phyloP scores from a whole-genome alignment of 2,113 vertebrate species.

The Strix aluco region DNA sequence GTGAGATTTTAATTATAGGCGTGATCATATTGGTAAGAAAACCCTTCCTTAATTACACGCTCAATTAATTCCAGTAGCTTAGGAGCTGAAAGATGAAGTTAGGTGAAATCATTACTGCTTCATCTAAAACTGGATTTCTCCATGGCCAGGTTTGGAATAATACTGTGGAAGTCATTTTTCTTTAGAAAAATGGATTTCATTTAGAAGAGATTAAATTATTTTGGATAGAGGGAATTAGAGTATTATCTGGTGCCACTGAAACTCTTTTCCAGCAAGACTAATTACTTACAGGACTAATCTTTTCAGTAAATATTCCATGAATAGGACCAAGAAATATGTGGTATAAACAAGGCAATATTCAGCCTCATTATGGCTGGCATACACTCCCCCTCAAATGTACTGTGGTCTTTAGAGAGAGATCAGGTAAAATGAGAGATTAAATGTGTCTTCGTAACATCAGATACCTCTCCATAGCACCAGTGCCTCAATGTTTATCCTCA shows the following conservation, averaged over 20 bases:
- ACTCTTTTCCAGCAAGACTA: conserved; percentile 5
- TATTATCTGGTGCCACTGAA: conserved; percentile 5
- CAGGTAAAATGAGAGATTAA: neutral
- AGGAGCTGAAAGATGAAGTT: conserved; percentile 22
- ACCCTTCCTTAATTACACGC: conserved; percentile 58
- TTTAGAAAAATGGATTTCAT: conserved; percentile 37
- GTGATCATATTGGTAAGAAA: conserved; percentile 55
- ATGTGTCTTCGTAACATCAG: neutral
- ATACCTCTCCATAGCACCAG: neutral
- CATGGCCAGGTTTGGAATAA: neutral
- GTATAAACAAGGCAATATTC: neutral
- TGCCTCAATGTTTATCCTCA: neutral
- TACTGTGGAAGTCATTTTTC: neutral
- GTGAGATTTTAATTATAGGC: conserved; percentile 64
- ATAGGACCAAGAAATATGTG: neutral
- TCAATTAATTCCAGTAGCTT: conserved; percentile 58
- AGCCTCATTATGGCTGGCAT: neutral
- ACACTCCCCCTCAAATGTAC: neutral
- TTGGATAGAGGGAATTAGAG: conserved; percentile 2
- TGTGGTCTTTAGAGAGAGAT: neutral
- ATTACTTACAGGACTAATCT: conserved; percentile 18
- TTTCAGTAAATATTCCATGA: neutral
- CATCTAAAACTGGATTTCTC: conserved; percentile 34
- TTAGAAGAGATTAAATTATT: conserved; percentile 45
- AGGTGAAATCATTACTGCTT: conserved; percentile 39